phyloP scores from a whole-genome alignment of 2,888 invertebrate species.

The Spisula subtruncata region DNA sequence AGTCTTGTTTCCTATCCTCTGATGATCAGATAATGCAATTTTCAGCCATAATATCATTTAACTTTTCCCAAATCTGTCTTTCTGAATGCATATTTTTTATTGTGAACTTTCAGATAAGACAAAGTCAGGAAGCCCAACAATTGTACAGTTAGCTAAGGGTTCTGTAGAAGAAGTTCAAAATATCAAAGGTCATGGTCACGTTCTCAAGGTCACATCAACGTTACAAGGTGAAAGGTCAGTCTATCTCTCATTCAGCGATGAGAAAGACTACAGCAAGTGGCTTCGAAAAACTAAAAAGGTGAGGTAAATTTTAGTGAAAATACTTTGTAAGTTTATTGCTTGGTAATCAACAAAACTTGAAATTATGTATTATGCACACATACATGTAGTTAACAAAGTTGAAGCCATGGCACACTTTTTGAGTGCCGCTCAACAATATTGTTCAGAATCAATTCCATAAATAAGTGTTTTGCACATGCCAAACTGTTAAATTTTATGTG shows the following conservation, averaged over 20 bases:
- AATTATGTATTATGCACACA: too few species aligned
- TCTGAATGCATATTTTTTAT: background rate
- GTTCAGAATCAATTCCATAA: too few species aligned
- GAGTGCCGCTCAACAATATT: too few species aligned
- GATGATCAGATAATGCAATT: too few species aligned
- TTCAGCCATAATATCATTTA: too few species aligned
- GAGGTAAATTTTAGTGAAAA: background rate
- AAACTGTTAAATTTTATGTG: too few species aligned
- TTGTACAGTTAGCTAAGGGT: constrained; percentile 87
- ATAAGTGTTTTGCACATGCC: too few species aligned
- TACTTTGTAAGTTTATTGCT: too few species aligned
- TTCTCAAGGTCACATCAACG: constrained; percentile 86
- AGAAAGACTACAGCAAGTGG: constrained; percentile 85
- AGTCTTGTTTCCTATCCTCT: too few species aligned
- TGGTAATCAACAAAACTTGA: too few species aligned
- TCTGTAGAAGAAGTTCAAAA: constrained; percentile 85
- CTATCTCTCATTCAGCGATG: constrained; percentile 85
- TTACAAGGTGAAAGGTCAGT: constrained; percentile 85
- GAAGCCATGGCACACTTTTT: too few species aligned
- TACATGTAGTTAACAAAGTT: too few species aligned
- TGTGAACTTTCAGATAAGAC: constrained; percentile 75
- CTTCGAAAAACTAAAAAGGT: constrained; percentile 87
- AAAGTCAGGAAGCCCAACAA: constrained; percentile 83
- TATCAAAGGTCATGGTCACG: constrained; percentile 85
- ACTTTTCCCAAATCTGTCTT: background rate